Evolutionary conservation across 2,888 invertebrate genomes (phyloP), one percentile per base, ranked within the genome.

Genomic region (Hypena proboscidalis): DNA sequence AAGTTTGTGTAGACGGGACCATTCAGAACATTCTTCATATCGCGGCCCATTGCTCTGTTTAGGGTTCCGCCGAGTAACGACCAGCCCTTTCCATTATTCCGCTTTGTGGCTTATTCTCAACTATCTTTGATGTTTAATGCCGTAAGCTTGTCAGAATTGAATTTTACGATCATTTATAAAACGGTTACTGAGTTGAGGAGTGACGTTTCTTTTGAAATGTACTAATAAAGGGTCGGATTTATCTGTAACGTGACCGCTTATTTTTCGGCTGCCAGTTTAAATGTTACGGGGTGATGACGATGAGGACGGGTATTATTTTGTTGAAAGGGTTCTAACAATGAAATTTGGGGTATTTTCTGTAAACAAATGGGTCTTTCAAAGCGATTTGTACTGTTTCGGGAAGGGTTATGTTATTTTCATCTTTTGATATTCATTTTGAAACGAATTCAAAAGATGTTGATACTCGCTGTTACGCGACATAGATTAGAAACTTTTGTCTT

Each of bases 1-100:
- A 80, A 77, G 72, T 82, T 80, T 77, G 73, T 70, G 70, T 69
- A 69, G 72, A 74, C 70, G 67, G 66, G 65, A 70, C 74, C 82
- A 85, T 85, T 80, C 81, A 65, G 65, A 70, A 74, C 82, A 85
- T 85, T 80, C 81, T 81, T 85, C 80, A 84, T 85, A 85, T 77
- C 75, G 74, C 70, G 74, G 70, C 58, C 72, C 81, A 78, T 79
- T 82, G 77, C 76, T 68, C 75, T 74, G 77, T 79, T 79, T 74
- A 76, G 75, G 76, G 76, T 77, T 80, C 77, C 77, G 76, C 49
- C 62, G 49, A 62, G 56, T 73, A 75, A 79, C 68, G 67, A 66
- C 69, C 63, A 56, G 70, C 50, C 74, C 81, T 72, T 80, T 80
- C 74, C 75, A 79, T 81, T 82, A 82, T 79, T 71, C 70, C 67